A percentile compares a stretch with the other conserved stretches of the same genome.
Conservation (phyloP, 2,888 invertebrate species). For the Scaptomyza tumidula region DNA sequence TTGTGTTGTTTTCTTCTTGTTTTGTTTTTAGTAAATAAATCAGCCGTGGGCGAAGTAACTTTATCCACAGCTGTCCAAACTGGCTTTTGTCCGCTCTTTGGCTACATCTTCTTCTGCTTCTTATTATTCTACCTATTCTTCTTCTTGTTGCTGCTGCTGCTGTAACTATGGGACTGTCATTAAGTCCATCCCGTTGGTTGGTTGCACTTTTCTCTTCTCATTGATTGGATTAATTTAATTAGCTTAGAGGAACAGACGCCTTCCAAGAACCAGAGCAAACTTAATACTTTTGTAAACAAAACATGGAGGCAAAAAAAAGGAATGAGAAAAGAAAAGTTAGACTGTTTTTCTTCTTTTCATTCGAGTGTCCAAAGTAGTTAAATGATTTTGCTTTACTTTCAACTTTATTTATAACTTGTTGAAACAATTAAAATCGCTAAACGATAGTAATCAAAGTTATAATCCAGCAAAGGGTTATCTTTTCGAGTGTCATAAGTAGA, state of each 20-base stretch:
- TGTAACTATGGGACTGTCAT: slow-evolving; percentile 20
- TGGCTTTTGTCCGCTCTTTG: slow-evolving; percentile 40
- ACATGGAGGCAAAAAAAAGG: neutral
- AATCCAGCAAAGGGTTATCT: too few relatives aligned
- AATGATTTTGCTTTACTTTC: too few relatives aligned
- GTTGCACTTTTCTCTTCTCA: slow-evolving; percentile 36
- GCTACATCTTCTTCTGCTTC: neutral
- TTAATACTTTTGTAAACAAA: slow-evolving; percentile 26
- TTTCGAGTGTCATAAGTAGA: too few relatives aligned
- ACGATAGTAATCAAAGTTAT: neutral
- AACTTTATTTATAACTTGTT: neutral
- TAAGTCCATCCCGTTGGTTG: slow-evolving; percentile 48
- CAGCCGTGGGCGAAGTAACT: slow-evolving; percentile 72
- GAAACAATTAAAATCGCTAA: neutral
- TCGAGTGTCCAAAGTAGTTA: too few relatives aligned
- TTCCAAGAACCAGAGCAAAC: slow-evolving; percentile 17
- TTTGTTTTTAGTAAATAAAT: slow-evolving; percentile 74
- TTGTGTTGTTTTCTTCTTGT: slow-evolving; percentile 6
- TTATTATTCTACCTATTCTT: neutral
- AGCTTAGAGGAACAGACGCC: slow-evolving; percentile 47
- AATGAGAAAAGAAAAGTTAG: neutral
- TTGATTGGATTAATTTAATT: slow-evolving; percentile 73
- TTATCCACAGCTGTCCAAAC: slow-evolving; percentile 56
- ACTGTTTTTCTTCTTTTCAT: neutral
- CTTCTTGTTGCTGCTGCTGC: neutral